Evolutionary conservation across 2,797 vertebrate genomes (phyloP), one percentile per base, ranked within the genome.

Genomic region (Cichlasoma orientale): DNA sequence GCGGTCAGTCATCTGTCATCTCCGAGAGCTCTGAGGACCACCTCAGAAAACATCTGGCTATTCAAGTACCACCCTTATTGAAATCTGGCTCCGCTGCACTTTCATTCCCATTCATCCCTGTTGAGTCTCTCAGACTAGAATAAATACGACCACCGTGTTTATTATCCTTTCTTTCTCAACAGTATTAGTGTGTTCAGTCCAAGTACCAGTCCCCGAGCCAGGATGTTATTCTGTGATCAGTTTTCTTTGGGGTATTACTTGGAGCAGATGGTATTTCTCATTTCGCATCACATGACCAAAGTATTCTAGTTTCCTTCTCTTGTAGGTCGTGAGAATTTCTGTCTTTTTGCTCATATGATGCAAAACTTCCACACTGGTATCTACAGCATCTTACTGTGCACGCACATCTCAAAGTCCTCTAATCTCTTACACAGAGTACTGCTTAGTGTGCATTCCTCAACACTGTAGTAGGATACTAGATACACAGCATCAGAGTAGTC

Each of bases 271-370:
- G 36, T 63, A 1, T 63, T 63, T 63, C 36, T 41, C 41, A 13
- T 63, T 61, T 41, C 23, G 13, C 36, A 41, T 61, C 58, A 61
- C 36, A 61, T 41, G 38, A 16, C 12, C 58, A 38, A 59, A 59
- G 36, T 38, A 41, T 38, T 61, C 1, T 9, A 25, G 36, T 0
- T 21, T 63, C 59, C 59, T 6, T 61, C 0, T 61, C 13, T 44
- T 63, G 13, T 0, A 41, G 1, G 0, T 9, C 9, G 21, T 4
- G 4, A 44, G 59, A 63, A 63, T 63, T 44, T 41, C 0, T 41
- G n/a, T 63, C 21, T 41, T 4, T 25, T 44, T 44, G 8, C 21
- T 63, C 59, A 44, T 18, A 44, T 25, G 0, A 18, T 14, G 10
- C 8, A 63, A 63, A 63, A 6, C 21, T 25, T 50, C 47, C 18